A percentile compares a stretch with the other conserved stretches of the same genome.
phyloP scores from a whole-genome alignment of 2,797 vertebrate genomes.

The Cottoperca gobio region DNA sequence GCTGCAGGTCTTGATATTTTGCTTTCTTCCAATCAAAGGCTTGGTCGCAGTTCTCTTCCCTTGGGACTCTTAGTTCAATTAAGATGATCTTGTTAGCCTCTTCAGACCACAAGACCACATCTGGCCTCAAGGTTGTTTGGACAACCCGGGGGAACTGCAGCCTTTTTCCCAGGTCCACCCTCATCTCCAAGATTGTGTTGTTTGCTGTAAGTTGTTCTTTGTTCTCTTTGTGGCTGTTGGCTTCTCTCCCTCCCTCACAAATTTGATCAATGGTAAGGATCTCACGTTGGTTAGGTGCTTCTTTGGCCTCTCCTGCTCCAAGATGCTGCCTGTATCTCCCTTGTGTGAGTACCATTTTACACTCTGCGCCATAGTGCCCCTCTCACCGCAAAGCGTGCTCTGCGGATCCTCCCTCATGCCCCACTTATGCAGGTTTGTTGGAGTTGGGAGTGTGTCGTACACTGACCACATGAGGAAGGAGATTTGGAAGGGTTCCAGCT shows the following conservation, averaged over 20 bases:
- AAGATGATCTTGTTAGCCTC: neutral
- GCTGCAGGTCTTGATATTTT: neutral
- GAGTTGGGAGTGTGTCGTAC: neutral
- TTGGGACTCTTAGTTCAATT: neutral
- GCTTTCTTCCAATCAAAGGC: neutral
- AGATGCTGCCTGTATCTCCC: neutral
- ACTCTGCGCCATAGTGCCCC: neutral
- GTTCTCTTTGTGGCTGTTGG: no score
- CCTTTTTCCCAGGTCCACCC: no score
- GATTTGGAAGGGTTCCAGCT: neutral
- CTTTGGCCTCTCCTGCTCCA: neutral
- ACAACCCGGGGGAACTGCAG: neutral
- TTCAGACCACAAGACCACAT: neutral
- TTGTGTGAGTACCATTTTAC: neutral
- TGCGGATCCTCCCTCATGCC: neutral
- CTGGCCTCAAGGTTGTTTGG: neutral
- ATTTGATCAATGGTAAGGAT: no score
- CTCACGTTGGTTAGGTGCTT: no score
- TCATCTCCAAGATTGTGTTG: no score
- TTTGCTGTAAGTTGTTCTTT: no score
- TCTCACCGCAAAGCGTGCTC: neutral
- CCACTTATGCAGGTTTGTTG: neutral
- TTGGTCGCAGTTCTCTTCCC: neutral
- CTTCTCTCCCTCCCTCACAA: no score
- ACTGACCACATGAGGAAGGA: neutral